Evolutionary conservation across 2,797 vertebrate species (phyloP).

Genomic region (Threskiornis aethiopicus): DNA sequence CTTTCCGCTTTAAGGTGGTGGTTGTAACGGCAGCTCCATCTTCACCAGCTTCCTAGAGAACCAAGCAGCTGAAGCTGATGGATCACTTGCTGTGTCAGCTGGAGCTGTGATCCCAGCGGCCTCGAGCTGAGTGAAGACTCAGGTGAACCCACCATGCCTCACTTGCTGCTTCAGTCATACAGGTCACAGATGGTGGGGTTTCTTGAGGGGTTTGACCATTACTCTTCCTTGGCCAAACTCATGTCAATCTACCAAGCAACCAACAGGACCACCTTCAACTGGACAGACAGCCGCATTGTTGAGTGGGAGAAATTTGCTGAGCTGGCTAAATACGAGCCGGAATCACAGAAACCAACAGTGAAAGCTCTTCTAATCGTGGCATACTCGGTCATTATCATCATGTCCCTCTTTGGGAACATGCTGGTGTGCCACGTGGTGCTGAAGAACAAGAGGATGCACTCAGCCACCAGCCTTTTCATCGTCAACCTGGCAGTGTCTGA

Average conservation of each 20-base stretch:
- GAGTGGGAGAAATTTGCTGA: slow-evolving; percentile 68
- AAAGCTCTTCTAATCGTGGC: slow-evolving; percentile 45
- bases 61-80: background rate
- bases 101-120: background rate
- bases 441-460: slow-evolving; percentile 72
- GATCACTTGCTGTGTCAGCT: background rate
- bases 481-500: slow-evolving; percentile 69
- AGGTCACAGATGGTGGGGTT: background rate
- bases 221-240: slow-evolving; percentile 35
- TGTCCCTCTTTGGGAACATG: slow-evolving; percentile 71
- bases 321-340: slow-evolving; percentile 49
- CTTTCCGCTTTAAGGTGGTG: background rate
- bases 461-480: slow-evolving; percentile 69
- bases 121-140: background rate
- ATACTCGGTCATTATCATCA: slow-evolving; percentile 32
- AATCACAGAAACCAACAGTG: slow-evolving; percentile 60
- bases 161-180: background rate
- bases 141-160: background rate
- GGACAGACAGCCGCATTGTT: slow-evolving; percentile 52
- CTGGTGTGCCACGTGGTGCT: slow-evolving; percentile 75
- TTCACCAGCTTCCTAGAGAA: background rate
- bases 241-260: slow-evolving; percentile 9
- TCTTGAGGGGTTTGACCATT: background rate
- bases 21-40: background rate
- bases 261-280: slow-evolving; percentile 61